Base-by-base conservation (phyloP, 2,113 vertebrate species). In the Stictonetta naevosa region DNA sequence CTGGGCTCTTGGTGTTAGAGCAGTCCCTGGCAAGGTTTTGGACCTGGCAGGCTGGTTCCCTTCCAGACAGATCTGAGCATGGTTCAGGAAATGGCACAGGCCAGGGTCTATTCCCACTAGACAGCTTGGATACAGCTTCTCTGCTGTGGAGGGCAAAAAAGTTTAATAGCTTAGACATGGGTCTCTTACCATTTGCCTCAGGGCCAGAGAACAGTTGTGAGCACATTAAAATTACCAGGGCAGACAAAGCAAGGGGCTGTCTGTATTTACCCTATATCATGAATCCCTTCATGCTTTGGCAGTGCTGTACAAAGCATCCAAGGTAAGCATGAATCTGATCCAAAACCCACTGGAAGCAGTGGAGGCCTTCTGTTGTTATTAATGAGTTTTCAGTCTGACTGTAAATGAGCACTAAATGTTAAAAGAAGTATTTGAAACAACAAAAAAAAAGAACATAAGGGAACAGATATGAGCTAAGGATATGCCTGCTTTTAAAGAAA, bases 271-370 rank as follows among this genome's bases (percentile, higher is more conserved):
- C 12, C 36, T 50, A 29, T 42, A 4, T 80, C 79, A 50, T 60
- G 83, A 62, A 81, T 69, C 59, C 63, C 59, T 73, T 25, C 16
- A n/a, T 73, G 59, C 72, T 93, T 83, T 92, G 72, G 75, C 75
- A 77, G 31, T 9, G 42, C 53, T 69, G n/a, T 28, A 33, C 46
- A 76, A 90, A 77, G 62, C 63, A 52, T 79, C 55, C 71, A 90
- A 87, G 84, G 87, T 87, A 94, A 95, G 67, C 68, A 74, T 46
- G n/a, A 83, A 31, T 59, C 36, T 60, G 34, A 80, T 91, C 79
- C 82, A 96, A 95, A 94, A 55, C 56, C 28, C 33, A 28, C 68
- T 83, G 63, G 80, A 91, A 80, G 50, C 66, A 74, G 19, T 26
- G 17, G 66, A 84, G 17, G 31, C 71, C 36, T 94, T 85, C 90